Base-by-base conservation (phyloP, 2,113 vertebrate species). In the Poicephalus meyeri region DNA sequence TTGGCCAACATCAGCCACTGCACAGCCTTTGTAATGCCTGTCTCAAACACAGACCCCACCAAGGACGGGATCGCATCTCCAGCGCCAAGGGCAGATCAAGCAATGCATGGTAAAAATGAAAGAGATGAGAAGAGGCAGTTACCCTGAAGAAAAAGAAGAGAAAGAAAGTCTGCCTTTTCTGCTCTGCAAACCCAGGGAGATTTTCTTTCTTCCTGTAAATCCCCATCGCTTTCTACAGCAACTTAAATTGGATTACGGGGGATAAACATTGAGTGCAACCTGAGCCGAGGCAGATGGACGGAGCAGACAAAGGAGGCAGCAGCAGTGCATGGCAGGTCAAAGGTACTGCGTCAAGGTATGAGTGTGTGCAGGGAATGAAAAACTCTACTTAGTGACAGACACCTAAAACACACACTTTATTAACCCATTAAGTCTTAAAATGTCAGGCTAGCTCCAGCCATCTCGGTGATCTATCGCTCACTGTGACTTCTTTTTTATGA, bases 211-310 rank as follows among this genome's bases (percentile, higher is more conserved):
- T 77, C 86, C 88, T 79, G 77, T 56, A 94, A 93, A 95, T 93
- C 95, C 94, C 94, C 71, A 50, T 31, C 69, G 76, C 90, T 96
- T 96, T 96, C 81, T 90, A 90, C 26, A 1, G 91, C 92, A 94
- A 97, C 96, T 97, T 94, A 97, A 96, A 93, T 96, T 97, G 96
- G 97, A 97, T 97, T 97, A 97, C 1, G 13, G 70, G 82, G 94
- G 95, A 97, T 97, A 96, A 95, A 89, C 88, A 88, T 41, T 69
- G 94, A 93, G 95, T 94, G 97, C 95, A 97, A 97, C 91, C 95
- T 89, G 97, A 97, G 95, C 94, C 37, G 44, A 96, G 96, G 95
- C 96, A 96, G 93, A 97, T 96, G 95, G 97, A 93, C 83, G 1
- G 60, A 69, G 86, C 76, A 90, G 94, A 97, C 91, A 95, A 96